Base-by-base conservation (phyloP, 2,797 vertebrate species). In the Enteromius thamalakanensis region DNA sequence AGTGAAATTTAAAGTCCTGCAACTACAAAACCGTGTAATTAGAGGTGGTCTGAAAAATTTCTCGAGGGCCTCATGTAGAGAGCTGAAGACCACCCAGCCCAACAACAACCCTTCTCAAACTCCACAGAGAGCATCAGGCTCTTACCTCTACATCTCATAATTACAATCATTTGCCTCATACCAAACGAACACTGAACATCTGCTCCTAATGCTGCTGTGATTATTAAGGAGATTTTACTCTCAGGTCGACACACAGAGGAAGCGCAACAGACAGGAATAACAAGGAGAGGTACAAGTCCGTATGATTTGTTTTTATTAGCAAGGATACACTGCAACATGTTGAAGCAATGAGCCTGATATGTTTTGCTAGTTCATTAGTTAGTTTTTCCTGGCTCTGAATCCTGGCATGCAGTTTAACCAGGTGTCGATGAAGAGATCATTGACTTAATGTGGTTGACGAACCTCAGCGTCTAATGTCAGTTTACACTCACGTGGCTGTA, bases 91-190 rank as follows among this genome's bases (percentile, higher is more conserved):
- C 85, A 84, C 81, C 81, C 81, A 83, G 65, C 58, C 29, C 51
- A 75, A 45, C 32, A 40, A 26, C 74, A 69, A 29, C 45, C 62
- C 77, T 51, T 34, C 45, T 32, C 49, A 47, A 47, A 58, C n/a
- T 79, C 55, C 64, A 55, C 76, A 10, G n/a, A 65, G 68, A 67
- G 37, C 47, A 74, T 37, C 45, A 34, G 51, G 49, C 80, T 62
- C 37, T 78, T 72, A 53, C 80, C n/a, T 75, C 76, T 74, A 62
- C 51, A 49, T 72, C 64, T 86, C 62, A 77, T 80, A 86, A 86
- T 86, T 86, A 83, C 81, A 81, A 86, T 86, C 21, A 76, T 84
- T 83, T 83, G 34, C 60, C 53, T 76, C 49, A 62, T 69, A 70
- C 77, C 53, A 17, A 86, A 86, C 21, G 65, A 83, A 80, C 81